Base-by-base conservation (phyloP, 1,140 invertebrate genomes). In the Leptinotarsa defecta region DNA sequence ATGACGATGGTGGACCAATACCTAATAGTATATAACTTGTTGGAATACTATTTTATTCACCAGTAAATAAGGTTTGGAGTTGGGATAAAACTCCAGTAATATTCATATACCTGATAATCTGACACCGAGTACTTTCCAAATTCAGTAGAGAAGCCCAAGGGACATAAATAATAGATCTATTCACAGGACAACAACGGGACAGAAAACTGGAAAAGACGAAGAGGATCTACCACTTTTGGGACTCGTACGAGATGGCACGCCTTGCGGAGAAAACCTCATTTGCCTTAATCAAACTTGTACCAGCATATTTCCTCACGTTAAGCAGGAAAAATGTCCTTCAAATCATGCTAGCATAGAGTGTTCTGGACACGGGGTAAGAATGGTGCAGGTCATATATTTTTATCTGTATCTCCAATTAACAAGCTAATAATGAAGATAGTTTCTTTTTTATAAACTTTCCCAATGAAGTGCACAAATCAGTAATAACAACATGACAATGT, bases 261-360 rank as follows among this genome's bases (percentile, higher is more conserved):
- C 94, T n/a, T 98, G 96, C 85, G 95, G 94, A 48, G 93, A 95
- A 80, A 93, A 95, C 87, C 89, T 94, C 84, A 94, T 98, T 82
- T 98, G 96, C 88, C 90, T 96, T 74, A 98, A 98, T 90, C 95
- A 97, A 87, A 94, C 95, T 22, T 98, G 96, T 86, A 90, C 91
- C 49, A 94, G 91, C 82, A 89, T 95, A 73, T 94, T 93, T 86
- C 92, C 92, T 13, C 91, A 92, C 86, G 91, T 95, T 57, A 93
- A 94, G 86, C 92, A 93, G 85, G 92, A 91, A 74, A 93, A 93
- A 83, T 98, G 96, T 87, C 95, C 95, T 63, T 94, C 91, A 74
- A 97, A 96, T 85, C 93, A 94, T 85, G 91, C 94, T 81, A 93
- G 94, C 82, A 87, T 92, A 77, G 94, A 97, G 83, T 99, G 98